Evolutionary conservation across 1,140 invertebrate species (phyloP).

Genomic region (Polypedilum vanderplanki): DNA sequence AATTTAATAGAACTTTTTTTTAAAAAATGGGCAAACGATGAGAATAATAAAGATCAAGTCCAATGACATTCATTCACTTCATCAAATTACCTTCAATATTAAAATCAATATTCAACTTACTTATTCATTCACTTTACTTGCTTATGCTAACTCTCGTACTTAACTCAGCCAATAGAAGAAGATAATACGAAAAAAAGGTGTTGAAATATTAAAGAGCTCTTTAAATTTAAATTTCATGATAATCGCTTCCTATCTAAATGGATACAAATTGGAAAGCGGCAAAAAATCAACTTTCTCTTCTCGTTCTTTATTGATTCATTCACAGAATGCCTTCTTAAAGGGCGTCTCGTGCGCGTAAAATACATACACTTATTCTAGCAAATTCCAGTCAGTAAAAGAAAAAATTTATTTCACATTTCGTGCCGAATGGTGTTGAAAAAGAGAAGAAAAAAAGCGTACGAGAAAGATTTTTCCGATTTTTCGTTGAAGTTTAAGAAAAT

Average conservation of each 20-base stretch:
- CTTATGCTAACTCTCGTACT: no score
- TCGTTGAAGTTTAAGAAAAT: neutral
- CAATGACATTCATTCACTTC: no score
- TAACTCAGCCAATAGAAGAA: neutral
- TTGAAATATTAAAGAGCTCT: constrained; percentile 13
- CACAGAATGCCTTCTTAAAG: neutral
- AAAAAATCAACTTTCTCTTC: neutral
- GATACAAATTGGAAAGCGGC: constrained; percentile 2
- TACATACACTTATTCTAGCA: no score
- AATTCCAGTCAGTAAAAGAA: no score
- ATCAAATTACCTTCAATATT: no score
- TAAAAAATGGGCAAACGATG: no score
- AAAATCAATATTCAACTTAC: no score
- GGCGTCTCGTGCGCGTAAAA: no score
- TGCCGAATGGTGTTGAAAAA: neutral
- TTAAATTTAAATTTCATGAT: constrained; percentile 15
- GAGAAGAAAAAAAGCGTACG: neutral
- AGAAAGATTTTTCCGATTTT: neutral
- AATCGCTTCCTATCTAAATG: constrained; percentile 2
- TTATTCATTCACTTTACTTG: no score
- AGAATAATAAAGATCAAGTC: no score
- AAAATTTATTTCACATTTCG: no score
- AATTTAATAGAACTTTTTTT: no score
- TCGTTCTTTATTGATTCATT: neutral
- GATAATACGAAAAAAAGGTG: neutral